Evolutionary conservation across 35 echinoderm and acorn worm species (phyloP).

Genomic region (Apostichopus japonicus): DNA sequence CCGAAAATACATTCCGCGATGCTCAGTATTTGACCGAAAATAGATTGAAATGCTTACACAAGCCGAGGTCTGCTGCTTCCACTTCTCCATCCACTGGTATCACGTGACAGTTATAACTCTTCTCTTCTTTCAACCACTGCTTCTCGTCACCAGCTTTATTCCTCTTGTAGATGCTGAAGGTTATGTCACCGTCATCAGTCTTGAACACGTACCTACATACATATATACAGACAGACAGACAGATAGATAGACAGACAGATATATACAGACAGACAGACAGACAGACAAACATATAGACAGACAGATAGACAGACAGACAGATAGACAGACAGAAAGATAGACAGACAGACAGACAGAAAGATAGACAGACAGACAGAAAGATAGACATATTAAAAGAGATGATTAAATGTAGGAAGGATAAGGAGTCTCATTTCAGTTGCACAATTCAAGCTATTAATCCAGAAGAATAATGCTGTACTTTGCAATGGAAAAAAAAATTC

Average conservation of each 20-base stretch:
- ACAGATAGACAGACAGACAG: too few relatives aligned
- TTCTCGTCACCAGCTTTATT: conserved; percentile 16
- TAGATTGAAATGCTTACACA: conserved; percentile 8
- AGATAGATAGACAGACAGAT: too few relatives aligned
- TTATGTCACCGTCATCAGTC: conserved; percentile 41
- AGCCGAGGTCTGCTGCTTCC: conserved; percentile 3
- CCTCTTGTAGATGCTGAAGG: conserved; percentile 39
- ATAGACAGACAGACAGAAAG: not conserved
- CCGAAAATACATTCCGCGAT: too few relatives aligned
- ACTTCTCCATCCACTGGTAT: conserved; percentile 49
- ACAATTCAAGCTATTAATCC: too few relatives aligned
- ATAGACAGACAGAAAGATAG: too few relatives aligned
- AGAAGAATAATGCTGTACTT: too few relatives aligned
- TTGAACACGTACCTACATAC: conserved; percentile 34
- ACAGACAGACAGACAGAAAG: not conserved
- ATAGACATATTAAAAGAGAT: not conserved
- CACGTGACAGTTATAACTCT: conserved; percentile 24
- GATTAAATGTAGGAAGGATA: not conserved
- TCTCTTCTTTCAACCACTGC: not conserved
- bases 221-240: too few relatives aligned
- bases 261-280: not conserved
- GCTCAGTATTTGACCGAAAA: too few relatives aligned
- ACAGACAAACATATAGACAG: too few relatives aligned
- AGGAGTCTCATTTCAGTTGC: too few relatives aligned
- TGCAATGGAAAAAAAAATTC: too few relatives aligned